Evolutionary conservation across 2,888 invertebrate genomes (phyloP).

Genomic region (Acleris sparsana): DNA sequence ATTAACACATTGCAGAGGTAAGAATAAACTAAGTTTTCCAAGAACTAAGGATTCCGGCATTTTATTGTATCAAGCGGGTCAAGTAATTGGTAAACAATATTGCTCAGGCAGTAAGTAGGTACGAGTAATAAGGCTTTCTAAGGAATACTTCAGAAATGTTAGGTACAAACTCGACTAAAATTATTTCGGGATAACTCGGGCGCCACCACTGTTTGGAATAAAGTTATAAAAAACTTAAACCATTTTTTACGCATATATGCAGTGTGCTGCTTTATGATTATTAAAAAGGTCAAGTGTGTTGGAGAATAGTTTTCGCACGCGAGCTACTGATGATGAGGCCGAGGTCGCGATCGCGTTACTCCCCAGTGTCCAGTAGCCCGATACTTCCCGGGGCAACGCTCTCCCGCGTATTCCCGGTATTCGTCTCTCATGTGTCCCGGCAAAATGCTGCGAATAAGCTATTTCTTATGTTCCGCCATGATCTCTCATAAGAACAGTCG

Average conservation of each 20-base stretch:
- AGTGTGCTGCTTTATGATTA: neutral
- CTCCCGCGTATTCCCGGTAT: slow-evolving; percentile 35
- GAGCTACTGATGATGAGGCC: slow-evolving; percentile 7
- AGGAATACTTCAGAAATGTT: too few relatives aligned
- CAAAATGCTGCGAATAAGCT: slow-evolving; percentile 13
- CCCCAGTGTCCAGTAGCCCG: slow-evolving; percentile 31
- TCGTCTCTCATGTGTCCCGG: slow-evolving; percentile 29
- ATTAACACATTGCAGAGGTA: too few relatives aligned
- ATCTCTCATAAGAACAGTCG: slow-evolving; percentile 12
- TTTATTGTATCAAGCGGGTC: too few relatives aligned
- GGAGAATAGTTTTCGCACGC: slow-evolving; percentile 5
- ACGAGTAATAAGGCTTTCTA: too few relatives aligned
- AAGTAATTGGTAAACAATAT: too few relatives aligned
- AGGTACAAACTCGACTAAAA: too few relatives aligned
- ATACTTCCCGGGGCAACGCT: slow-evolving; percentile 43
- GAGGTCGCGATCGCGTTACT: slow-evolving; percentile 38
- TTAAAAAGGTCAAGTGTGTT: neutral
- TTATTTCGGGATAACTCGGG: too few relatives aligned
- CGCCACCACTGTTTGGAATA: too few relatives aligned
- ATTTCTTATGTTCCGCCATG: slow-evolving; percentile 14
- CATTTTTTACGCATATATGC: neutral
- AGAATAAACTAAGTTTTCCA: too few relatives aligned
- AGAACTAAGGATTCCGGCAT: too few relatives aligned
- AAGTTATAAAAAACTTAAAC: too few relatives aligned
- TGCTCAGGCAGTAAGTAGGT: too few relatives aligned